Percentiles rank a stretch among this genome's conserved stretches.
Conservation (phyloP, 2,888 invertebrate genomes). For the Terebella lapidaria region DNA sequence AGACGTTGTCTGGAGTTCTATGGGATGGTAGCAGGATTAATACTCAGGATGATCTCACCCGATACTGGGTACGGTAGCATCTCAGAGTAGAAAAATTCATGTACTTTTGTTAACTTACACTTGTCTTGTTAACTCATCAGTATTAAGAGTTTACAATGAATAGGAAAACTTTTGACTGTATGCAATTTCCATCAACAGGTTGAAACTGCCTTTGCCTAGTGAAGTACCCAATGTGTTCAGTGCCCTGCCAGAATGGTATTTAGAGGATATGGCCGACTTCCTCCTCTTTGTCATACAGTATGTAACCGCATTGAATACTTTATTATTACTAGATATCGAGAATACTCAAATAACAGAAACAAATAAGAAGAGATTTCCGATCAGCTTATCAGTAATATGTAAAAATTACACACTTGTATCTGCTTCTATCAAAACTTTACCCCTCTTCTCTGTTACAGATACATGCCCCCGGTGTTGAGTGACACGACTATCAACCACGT, state of each 20-base stretch:
- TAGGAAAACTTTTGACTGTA: not conserved
- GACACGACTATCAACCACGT: slow-evolving; percentile 55
- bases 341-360: too few species aligned
- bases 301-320: slow-evolving; percentile 61
- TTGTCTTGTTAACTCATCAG: not conserved
- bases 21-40: slow-evolving; percentile 75
- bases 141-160: too few species aligned
- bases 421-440: too few species aligned
- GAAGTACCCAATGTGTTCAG: slow-evolving; percentile 72
- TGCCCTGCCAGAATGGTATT: slow-evolving; percentile 91
- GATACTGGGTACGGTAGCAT: not conserved
- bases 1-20: slow-evolving; percentile 81
- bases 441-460: slow-evolving; percentile 23
- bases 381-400: too few species aligned
- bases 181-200: slow-evolving; percentile 22
- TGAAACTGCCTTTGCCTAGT: slow-evolving; percentile 55
- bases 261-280: slow-evolving; percentile 96
- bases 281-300: slow-evolving; percentile 86
- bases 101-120: not conserved
- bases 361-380: too few species aligned
- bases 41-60: slow-evolving; percentile 47
- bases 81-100: not conserved
- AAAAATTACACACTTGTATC: too few species aligned
- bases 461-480: slow-evolving; percentile 33
- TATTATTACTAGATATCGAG: too few species aligned